Base-by-base conservation (phyloP, 2,888 invertebrate genomes). In the Notodonta dromedarius region DNA sequence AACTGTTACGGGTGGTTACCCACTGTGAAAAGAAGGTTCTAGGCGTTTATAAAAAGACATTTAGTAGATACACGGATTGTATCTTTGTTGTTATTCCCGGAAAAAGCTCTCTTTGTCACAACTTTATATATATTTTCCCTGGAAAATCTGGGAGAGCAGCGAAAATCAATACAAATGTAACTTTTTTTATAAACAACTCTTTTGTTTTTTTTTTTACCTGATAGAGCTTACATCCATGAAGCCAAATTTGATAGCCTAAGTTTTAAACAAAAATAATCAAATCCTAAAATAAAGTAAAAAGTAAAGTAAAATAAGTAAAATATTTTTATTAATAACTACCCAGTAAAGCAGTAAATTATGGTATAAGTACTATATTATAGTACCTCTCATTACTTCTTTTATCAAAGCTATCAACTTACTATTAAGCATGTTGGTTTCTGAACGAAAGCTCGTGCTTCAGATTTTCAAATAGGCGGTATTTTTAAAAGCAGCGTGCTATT, bases 101-200 rank as follows among this genome's bases (percentile, higher is more conserved):
- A 68, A 67, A 71, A 67, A 63, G 59, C 58, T 61, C 66, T 65
- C 59, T 66, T 71, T 65, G 62, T 67, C 62, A 67, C 59, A 63
- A 69, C 72, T 69, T 71, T 71, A 72, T 70, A 67, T 58, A 76
- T 78, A 71, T 77, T 80, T 86, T 81, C 75, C 67, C 80, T 64
- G 76, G 78, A 76, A 86, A 83, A 80, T 73, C 80, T 77, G 80
- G 82, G 80, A 76, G 76, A 73, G 77, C 82, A 78, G 78, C 70
- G 85, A 91, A 93, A 93, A 93, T 93, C 92, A 91, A 93, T 93
- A 93, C 87, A 88, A 85, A 79, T 82, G 79, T 74, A 77, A 71
- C 82, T 90, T 80, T 89, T 88, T 87, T 86, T 82, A 83, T 87
- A 88, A 84, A 88, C 86, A 87, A 83, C 82, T 78, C 77, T 76